These are phyloP conservation scores for Hemiprocne comata DNA, from an alignment of 2,113 vertebrate genomes.

Conservation along the genomic window DNA sequence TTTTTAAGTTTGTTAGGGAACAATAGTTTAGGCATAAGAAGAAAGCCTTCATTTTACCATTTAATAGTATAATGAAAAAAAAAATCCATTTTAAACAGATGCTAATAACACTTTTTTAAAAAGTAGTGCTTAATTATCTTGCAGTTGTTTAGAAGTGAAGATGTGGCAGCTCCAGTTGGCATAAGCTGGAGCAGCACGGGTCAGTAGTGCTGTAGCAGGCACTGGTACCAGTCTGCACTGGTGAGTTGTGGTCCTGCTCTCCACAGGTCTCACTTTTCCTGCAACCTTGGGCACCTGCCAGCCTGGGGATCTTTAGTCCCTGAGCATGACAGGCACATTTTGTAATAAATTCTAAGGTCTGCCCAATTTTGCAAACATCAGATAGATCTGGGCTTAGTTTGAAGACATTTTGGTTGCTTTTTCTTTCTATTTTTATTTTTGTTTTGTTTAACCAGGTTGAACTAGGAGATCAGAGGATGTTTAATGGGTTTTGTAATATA, in stretches of 20 bases:
- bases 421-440: neutral
- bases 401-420: neutral
- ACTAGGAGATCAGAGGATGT: neutral
- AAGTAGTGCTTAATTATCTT: slow-evolving; percentile 8
- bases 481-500: neutral
- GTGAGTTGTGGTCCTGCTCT: too few species aligned
- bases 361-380: neutral
- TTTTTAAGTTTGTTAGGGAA: slow-evolving; percentile 45
- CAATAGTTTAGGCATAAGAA: neutral
- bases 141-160: neutral
- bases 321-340: fast-evolving
- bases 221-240: fast-evolving
- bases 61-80: neutral
- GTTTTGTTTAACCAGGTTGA: neutral
- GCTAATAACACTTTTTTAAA: neutral
- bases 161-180: neutral
- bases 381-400: neutral
- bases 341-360: neutral
- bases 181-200: too few species aligned
- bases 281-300: neutral
- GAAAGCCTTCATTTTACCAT: slow-evolving; percentile 18
- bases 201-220: fast-evolving
- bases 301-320: fast-evolving
- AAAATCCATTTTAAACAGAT: neutral
- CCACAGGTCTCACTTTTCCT: fast-evolving